Evolutionary conservation across 2,113 vertebrate species (phyloP).

Genomic region (Colius striatus): DNA sequence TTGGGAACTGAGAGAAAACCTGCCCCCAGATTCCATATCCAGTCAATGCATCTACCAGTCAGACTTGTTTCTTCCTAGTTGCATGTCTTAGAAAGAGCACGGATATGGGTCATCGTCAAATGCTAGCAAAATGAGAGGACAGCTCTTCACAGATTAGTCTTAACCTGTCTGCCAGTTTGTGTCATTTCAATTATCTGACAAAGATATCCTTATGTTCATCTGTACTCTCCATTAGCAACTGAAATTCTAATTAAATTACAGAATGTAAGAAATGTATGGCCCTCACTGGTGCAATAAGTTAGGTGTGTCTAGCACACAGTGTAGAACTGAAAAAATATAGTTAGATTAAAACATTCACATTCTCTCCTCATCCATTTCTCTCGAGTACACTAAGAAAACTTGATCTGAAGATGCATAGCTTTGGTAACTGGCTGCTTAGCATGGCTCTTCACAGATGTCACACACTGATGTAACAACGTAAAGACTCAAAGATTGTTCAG

Average conservation of each 20-base stretch:
- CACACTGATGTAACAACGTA: neutral
- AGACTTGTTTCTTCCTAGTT: slow-evolving; percentile 43
- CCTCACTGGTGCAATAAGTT: neutral
- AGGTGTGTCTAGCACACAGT: neutral
- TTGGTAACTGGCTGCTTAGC: slow-evolving; percentile 26
- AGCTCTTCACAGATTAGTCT: neutral
- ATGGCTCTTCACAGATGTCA: neutral
- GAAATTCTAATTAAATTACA: neutral
- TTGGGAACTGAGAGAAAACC: slow-evolving; percentile 61
- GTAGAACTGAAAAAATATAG: neutral
- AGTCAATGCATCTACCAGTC: slow-evolving; percentile 52
- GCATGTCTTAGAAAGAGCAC: neutral
- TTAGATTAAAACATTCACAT: neutral
- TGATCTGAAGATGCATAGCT: neutral
- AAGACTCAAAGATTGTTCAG: neutral
- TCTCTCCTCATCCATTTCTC: neutral
- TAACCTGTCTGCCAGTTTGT: neutral
- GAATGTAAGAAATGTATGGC: neutral
- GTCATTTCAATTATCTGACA: neutral
- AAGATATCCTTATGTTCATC: neutral
- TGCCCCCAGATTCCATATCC: slow-evolving; percentile 44
- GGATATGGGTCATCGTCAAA: slow-evolving; percentile 1
- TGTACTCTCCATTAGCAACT: neutral
- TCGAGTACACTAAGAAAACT: neutral
- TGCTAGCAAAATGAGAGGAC: slow-evolving; percentile 33